A percentile compares a stretch with the other conserved stretches of the same genome.
phyloP scores from a whole-genome alignment of 2,113 vertebrate species.

The Stegostoma tigrinum region DNA sequence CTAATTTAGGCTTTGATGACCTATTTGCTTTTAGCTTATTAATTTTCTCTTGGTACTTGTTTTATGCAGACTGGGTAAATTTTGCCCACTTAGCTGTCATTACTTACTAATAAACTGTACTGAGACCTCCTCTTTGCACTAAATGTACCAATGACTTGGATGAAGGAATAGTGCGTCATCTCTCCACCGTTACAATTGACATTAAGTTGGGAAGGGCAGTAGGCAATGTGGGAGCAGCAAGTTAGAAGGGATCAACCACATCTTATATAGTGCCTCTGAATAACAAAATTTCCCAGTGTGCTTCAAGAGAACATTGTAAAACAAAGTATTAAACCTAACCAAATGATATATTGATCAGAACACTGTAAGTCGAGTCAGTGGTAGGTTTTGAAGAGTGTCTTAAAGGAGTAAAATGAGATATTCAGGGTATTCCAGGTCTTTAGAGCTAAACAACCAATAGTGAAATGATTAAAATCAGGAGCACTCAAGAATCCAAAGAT shows the following conservation, averaged over 20 bases:
- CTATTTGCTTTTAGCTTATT: background rate
- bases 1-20: background rate
- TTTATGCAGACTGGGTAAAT: background rate
- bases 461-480: background rate
- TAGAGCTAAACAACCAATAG: background rate
- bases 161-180: background rate
- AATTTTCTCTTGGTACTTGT: background rate
- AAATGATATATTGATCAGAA: background rate
- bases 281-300: background rate
- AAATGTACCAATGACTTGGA: background rate
- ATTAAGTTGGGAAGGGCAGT: background rate
- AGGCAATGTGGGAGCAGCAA: background rate
- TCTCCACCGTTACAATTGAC: background rate
- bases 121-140: background rate
- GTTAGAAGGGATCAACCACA: background rate
- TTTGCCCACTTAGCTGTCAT: background rate
- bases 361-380: background rate
- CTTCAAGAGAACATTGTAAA: background rate
- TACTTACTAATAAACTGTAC: background rate
- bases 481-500: too few relatives aligned
- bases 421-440: background rate
- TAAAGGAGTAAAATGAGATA: too few relatives aligned
- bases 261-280: background rate
- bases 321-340: background rate
- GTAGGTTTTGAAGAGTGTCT: background rate